Base-by-base conservation (phyloP, 2,113 vertebrate species). In the Caloenas nicobarica region DNA sequence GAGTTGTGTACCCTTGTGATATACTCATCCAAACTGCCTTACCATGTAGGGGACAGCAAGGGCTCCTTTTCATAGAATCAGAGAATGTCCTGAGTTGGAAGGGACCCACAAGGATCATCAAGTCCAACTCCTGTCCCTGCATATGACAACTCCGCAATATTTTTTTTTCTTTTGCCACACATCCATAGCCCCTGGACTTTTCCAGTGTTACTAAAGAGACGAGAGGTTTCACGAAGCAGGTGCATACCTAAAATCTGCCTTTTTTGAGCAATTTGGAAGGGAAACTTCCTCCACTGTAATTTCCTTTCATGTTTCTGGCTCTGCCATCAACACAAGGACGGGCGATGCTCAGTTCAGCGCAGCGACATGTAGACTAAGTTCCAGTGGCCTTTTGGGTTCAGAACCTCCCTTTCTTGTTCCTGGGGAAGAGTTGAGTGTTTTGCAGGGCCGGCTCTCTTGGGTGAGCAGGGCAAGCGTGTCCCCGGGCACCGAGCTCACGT, bases 11-110 rank as follows among this genome's bases (percentile, higher is more conserved):
- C 25, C 60, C 51, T 6, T 31, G 21, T 1, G 1, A 13, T 14
- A 4, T 0, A 0, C 5, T 17, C 6, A 2, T 7, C 16, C 11
- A 5, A 56, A 24, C 23, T n/a, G 16, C 23, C 23, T 33, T 14
- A 7, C 28, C 2, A 0, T 4, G 46, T 3, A 12, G 24, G 57
- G 21, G 76, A 48, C 11, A 2, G 23, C 3, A 15, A 11, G 33
- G 11, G 33, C 28, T 54, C 14, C 56, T 70, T 33, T 19, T 18
- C 44, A 46, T 19, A 19, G 44, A 19, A 46, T 46, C 18, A 46
- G 8, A 9, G 44, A 10, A 13, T 19, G 44, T 46, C 44, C 44
- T 19, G 44, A 46, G 44, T 18, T 10, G 44, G 18, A 46, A 46
- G 44, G 44, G 44, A 18, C 44, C 18, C 44, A 46, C 44, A 46